Conservation (phyloP, 1,140 invertebrate genomes). For the Chlorops oryzae region DNA sequence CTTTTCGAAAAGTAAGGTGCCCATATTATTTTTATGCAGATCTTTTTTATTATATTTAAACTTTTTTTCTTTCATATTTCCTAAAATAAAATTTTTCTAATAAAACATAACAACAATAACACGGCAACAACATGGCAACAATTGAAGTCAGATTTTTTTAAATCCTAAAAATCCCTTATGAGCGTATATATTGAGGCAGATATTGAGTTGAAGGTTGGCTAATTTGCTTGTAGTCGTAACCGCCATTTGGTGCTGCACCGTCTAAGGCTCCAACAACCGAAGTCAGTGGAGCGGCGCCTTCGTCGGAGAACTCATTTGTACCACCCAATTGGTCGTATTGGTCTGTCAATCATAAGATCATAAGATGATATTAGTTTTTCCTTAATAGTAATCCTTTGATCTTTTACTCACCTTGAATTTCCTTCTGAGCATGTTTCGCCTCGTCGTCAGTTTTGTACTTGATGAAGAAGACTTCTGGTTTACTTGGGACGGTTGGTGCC, state of each 20-base stretch:
- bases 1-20: no score
- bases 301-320: constrained; percentile 41
- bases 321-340: constrained; percentile 45
- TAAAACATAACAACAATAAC: no score
- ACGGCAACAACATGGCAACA: no score
- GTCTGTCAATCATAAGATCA: constrained; percentile 2
- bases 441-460: constrained; percentile 64
- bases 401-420: constrained; percentile 36
- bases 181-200: constrained; percentile 8
- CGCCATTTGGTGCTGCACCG: constrained; percentile 39
- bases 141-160: no score
- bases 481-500: constrained; percentile 65
- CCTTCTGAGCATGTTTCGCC: constrained; percentile 39
- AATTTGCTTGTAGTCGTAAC: constrained; percentile 40
- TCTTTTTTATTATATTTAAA: no score
- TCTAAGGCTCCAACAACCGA: constrained; percentile 42
- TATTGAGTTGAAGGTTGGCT: constrained; percentile 18
- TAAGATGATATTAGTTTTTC: not conserved
- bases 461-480: constrained; percentile 72
- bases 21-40: no score
- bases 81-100: no score
- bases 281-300: constrained; percentile 37
- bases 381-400: not conserved
- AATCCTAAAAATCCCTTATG: no score
- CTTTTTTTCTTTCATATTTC: no score